Conservation (phyloP, 1,140 invertebrate genomes). For the Tetramorium parvispinum region DNA sequence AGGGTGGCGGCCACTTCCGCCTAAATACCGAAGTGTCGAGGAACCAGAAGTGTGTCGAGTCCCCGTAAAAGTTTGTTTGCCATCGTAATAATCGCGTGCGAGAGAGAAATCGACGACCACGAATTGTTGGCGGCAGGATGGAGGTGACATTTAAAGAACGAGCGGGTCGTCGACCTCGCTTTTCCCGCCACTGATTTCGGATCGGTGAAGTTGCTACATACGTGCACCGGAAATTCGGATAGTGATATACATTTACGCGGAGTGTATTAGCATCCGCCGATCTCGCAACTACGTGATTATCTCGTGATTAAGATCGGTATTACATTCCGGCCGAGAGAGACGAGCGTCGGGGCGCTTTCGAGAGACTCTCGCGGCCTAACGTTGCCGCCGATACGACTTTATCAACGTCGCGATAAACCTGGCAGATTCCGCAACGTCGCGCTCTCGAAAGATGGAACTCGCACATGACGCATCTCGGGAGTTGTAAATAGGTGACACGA, state of each 20-base stretch:
- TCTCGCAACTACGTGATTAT: not conserved
- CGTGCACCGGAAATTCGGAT: not conserved
- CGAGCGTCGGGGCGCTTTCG: not conserved
- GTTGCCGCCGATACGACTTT: not conserved
- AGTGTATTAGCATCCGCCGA: not conserved
- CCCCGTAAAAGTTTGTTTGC: not conserved
- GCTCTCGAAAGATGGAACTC: not conserved
- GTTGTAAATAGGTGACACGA: conserved; percentile 13
- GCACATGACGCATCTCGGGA: not conserved
- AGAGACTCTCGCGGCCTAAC: not conserved
- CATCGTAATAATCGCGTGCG: not conserved
- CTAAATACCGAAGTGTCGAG: not conserved
- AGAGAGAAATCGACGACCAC: not conserved
- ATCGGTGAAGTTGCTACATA: not conserved
- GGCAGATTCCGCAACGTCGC: not conserved
- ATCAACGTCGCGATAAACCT: conserved; percentile 19
- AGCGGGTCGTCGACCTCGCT: not conserved
- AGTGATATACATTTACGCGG: not conserved
- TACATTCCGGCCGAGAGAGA: not conserved
- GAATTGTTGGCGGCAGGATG: not conserved
- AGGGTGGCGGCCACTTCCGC: not conserved
- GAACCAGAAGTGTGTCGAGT: not conserved
- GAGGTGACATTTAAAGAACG: not conserved
- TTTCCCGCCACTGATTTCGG: not conserved
- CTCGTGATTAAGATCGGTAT: not conserved